Evolutionary conservation across 2,113 vertebrate genomes (phyloP).

Genomic region (Petrocephalus microphthalmus): DNA sequence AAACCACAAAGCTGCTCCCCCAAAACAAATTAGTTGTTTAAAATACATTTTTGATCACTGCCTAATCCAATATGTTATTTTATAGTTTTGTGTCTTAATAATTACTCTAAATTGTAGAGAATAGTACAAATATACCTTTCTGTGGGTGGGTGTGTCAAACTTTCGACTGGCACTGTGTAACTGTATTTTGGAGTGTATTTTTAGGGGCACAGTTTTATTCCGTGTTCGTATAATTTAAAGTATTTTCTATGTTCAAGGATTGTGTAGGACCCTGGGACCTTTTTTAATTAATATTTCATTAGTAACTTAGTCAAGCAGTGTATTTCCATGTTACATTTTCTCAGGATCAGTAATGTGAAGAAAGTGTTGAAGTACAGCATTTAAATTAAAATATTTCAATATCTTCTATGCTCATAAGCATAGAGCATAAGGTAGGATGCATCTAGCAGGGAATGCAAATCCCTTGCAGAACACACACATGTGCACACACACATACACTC

Average conservation of each 20-base stretch:
- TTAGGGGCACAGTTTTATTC: neutral
- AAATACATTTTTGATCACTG: neutral
- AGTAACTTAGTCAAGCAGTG: neutral
- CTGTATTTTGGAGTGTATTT: neutral
- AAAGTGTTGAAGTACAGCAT: neutral
- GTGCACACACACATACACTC: neutral
- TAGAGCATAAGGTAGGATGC: neutral
- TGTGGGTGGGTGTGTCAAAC: neutral
- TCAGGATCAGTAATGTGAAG: neutral
- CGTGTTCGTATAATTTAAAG: neutral
- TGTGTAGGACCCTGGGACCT: neutral
- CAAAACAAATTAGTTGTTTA: neutral
- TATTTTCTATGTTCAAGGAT: neutral
- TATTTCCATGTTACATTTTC: neutral
- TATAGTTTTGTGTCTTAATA: neutral
- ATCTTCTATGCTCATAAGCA: neutral
- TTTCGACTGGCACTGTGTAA: neutral
- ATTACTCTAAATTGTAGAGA: neutral
- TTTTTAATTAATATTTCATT: neutral
- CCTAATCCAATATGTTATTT: neutral
- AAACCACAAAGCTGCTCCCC: neutral
- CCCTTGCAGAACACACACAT: neutral
- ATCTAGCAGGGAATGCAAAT: neutral
- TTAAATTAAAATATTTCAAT: neutral
- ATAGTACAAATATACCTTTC: neutral